Conservation (phyloP, 2,797 vertebrate genomes). For the Hylomyscus alleni region DNA sequence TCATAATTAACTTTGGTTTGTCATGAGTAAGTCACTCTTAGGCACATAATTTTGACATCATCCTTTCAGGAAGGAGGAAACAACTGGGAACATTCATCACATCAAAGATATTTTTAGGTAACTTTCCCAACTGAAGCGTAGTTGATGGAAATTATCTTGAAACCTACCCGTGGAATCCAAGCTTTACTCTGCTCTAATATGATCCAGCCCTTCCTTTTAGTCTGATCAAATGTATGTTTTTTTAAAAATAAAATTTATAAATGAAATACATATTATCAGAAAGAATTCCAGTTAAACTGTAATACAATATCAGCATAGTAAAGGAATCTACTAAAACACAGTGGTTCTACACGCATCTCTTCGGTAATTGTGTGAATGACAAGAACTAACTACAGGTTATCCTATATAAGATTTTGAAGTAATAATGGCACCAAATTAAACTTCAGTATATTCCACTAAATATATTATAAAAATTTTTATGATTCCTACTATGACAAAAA, state of each 20-base stretch:
- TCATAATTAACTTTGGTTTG: constrained; percentile 14
- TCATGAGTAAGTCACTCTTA: neutral
- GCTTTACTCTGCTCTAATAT: neutral
- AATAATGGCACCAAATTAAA: neutral
- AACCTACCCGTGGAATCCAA: neutral
- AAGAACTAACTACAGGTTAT: neutral
- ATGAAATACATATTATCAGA: constrained; percentile 4
- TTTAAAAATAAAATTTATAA: constrained; percentile 41
- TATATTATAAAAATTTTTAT: constrained; percentile 9
- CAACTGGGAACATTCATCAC: neutral
- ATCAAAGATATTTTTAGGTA: neutral
- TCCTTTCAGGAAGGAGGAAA: constrained; percentile 13
- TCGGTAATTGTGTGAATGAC: constrained; percentile 2
- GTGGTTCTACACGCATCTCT: neutral
- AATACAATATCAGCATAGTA: constrained; percentile 5
- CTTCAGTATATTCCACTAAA: neutral
- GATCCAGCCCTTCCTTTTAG: neutral
- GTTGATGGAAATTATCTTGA: neutral
- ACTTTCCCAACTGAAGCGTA: neutral
- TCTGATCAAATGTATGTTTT: neutral
- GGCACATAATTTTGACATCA: constrained; percentile 16
- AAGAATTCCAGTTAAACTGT: neutral
- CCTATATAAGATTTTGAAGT: neutral
- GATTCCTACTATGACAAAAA: neutral
- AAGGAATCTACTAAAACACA: neutral